A percentile compares a stretch with the other conserved stretches of the same genome.
Evolutionary conservation across 2,113 vertebrate genomes (phyloP).

Genomic region (Camelus dromedarius): DNA sequence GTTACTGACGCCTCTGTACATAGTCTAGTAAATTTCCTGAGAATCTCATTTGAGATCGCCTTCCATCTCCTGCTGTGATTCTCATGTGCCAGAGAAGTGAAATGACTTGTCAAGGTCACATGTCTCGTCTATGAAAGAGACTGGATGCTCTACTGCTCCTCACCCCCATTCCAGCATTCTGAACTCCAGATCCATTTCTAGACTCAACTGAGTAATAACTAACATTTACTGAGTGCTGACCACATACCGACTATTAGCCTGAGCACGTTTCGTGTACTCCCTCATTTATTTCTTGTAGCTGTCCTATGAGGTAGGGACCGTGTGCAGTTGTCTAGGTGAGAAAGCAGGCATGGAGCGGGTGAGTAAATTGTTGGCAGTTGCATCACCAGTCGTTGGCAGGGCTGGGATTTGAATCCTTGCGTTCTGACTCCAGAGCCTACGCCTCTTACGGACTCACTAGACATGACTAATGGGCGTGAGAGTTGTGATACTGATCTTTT

Average conservation of each 20-base stretch:
- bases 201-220: background rate
- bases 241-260: background rate
- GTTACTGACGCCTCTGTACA: background rate
- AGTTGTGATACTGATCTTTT: constrained; percentile 5
- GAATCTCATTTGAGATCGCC: background rate
- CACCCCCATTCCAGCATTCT: background rate
- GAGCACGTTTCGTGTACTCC: background rate
- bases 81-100: background rate
- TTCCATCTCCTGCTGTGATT: background rate
- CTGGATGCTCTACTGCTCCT: background rate
- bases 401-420: background rate
- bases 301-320: background rate
- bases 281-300: constrained; percentile 14
- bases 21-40: background rate
- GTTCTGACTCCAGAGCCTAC: background rate
- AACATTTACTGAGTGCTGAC: background rate
- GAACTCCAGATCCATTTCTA: background rate
- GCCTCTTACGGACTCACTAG: background rate
- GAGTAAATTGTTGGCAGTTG: background rate
- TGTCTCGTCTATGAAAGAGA: background rate
- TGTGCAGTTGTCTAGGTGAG: background rate
- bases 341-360: background rate
- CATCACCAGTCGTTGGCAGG: background rate
- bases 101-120: background rate
- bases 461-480: background rate